These are phyloP conservation scores for Calidris pugnax DNA, from an alignment of 2,113 vertebrate species.

Conservation along the genomic window DNA sequence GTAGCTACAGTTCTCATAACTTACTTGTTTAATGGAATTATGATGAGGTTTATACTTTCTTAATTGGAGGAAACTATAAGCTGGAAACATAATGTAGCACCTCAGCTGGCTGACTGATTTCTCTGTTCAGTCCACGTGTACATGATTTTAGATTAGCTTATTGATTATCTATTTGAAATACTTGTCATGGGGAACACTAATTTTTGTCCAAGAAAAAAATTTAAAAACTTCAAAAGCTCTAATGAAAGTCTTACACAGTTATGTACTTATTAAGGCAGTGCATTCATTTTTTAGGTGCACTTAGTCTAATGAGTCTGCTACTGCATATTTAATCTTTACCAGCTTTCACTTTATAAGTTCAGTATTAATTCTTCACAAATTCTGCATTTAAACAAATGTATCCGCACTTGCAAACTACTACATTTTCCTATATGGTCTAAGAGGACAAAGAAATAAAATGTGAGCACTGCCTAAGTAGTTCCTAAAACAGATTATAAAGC, in stretches of 20 bases:
- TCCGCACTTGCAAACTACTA: background rate
- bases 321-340: conserved; percentile 34
- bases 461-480: conserved; percentile 29
- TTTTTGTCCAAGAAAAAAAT: conserved; percentile 18
- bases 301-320: conserved; percentile 6
- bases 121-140: background rate
- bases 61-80: background rate
- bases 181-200: background rate
- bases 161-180: background rate
- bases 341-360: conserved; percentile 41
- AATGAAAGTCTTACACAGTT: conserved; percentile 17
- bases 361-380: conserved; percentile 4
- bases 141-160: conserved; percentile 14
- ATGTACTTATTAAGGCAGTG: background rate
- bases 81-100: background rate
- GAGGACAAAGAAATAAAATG: conserved; percentile 33
- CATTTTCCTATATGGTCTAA: background rate
- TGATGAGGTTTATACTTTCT: background rate
- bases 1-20: background rate
- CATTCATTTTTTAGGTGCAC: background rate
- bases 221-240: conserved; percentile 15
- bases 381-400: conserved; percentile 18
- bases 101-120: background rate
- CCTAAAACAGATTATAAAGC: conserved; percentile 31
- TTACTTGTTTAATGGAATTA: background rate